A percentile compares a stretch with the other conserved stretches of the same genome.
Conservation (phyloP, 37 sponge, comb jelly and placozoan species). For the Halisarca cf. caerulea region DNA sequence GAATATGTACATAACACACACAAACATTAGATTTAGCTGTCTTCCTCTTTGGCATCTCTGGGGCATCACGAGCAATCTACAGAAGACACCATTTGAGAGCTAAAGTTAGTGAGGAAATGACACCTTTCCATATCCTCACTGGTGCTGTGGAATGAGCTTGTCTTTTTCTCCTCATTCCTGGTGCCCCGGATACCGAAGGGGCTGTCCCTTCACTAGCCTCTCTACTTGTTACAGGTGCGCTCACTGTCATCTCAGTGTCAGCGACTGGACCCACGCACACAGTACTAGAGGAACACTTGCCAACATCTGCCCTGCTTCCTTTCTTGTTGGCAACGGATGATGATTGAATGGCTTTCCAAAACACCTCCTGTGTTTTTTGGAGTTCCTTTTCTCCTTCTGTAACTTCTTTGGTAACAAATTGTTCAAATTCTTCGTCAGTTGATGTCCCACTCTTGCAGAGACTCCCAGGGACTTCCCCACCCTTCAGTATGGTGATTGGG, state of each 20-base stretch:
- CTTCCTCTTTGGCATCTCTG: no score
- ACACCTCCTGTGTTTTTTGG: background rate
- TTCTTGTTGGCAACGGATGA: background rate
- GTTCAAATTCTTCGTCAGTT: constrained; percentile 21
- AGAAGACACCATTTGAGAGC: background rate
- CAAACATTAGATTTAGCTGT: no score
- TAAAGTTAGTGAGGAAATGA: background rate
- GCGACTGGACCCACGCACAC: no score
- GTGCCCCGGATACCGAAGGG: background rate
- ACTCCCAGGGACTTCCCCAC: background rate
- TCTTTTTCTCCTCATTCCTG: constrained; percentile 57
- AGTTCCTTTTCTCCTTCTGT: background rate
- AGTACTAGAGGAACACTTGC: no score
- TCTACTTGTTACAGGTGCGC: no score
- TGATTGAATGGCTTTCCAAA: no score
- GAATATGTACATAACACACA: no score
- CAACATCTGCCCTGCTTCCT: background rate
- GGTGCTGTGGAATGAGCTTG: constrained; percentile 47
- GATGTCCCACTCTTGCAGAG: background rate
- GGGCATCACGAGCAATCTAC: no score
- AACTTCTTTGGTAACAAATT: background rate
- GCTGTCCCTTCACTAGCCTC: background rate
- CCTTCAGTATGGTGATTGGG: no score
- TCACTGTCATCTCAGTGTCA: background rate
- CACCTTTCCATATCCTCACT: constrained; percentile 32